Percentiles rank a stretch among this genome's conserved stretches.
Conservation (phyloP, 1,140 invertebrate genomes). For the Lucilia cuprina region DNA sequence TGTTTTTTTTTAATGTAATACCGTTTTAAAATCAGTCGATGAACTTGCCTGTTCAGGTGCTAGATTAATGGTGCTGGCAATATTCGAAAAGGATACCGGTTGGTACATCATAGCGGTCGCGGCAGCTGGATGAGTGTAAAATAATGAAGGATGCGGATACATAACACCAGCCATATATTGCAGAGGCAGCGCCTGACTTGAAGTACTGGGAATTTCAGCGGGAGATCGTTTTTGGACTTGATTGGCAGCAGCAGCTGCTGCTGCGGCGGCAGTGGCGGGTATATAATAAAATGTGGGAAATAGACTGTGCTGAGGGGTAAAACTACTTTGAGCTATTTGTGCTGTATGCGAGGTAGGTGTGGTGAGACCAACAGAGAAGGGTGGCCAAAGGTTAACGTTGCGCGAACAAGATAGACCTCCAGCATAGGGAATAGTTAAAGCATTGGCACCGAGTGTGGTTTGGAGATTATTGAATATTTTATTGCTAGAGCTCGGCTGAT, state of each 20-base stretch:
- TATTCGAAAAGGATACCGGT: conserved; percentile 53
- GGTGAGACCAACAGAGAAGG: conserved; percentile 67
- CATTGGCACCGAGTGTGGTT: conserved; percentile 18
- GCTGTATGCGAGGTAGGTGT: conserved; percentile 49
- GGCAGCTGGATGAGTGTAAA: conserved; percentile 57
- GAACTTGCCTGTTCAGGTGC: conserved; percentile 42
- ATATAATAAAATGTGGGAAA: conserved; percentile 68
- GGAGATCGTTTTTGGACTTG: conserved; percentile 21
- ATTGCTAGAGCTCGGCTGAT: background rate
- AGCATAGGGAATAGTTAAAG: conserved; percentile 21
- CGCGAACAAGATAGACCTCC: conserved; percentile 42
- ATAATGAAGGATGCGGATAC: conserved; percentile 62
- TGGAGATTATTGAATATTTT: conserved; percentile 35
- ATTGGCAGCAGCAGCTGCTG: conserved; percentile 33
- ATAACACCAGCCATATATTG: conserved; percentile 68
- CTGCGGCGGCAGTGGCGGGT: conserved; percentile 56
- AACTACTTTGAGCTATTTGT: conserved; percentile 54
- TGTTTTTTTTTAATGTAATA: background rate
- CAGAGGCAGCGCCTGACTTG: conserved; percentile 49
- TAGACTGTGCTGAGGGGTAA: conserved; percentile 49
- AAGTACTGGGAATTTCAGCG: conserved; percentile 44
- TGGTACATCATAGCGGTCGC: conserved; percentile 54
- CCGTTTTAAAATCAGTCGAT: conserved; percentile 35
- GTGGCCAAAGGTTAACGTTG: conserved; percentile 68
- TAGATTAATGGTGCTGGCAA: conserved; percentile 43